Evolutionary conservation across 2,797 vertebrate species (phyloP), one percentile per base, ranked within the genome.

Genomic region (Acipenser transmontanus): DNA sequence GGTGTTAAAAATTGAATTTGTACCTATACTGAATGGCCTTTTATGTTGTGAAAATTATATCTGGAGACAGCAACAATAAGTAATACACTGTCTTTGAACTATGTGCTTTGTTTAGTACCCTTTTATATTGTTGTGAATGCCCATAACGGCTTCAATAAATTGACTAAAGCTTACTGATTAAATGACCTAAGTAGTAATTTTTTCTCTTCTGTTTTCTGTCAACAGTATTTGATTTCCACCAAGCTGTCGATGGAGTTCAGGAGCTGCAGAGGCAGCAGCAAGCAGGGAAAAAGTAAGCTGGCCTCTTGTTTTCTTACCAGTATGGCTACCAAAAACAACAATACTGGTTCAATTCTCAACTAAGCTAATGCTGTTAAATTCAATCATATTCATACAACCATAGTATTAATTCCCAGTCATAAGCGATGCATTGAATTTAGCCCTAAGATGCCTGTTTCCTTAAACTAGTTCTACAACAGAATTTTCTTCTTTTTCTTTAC

Each of bases 141-240:
- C 4, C 4, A 34, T 34, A 34, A 34, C 34, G 0, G 34, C 34
- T 34, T 34, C 34, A 34, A 34, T 34, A 34, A 34, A 34, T 34
- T 3, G 34, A 34, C 34, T 34, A 34, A 34, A 34, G 34, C 4
- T 3, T 34, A 34, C 34, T 4, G 34, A 34, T 34, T 34, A 34
- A 34, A 34, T 34, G 34, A 34, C 34, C 34, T 34, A 34, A 34
- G 34, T 34, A 34, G 50, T 61, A 0, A 67, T 17, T n/a, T 9
- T 12, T 50, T 8, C 13, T 11, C 1, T 34, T 6, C 8, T 50
- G 68, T 7, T 54, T 2, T 77, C 62, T 63, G 0, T 71, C 48
- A 71, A 4, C 60, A 93, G 92, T 93, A 66, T 93, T 93, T 65
- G 89, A 91, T 82, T 93, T 93, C 76, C 91, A 93, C 72, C 91